Evolutionary conservation across 2,113 vertebrate genomes (phyloP).

Genomic region (Alligator mississippiensis): DNA sequence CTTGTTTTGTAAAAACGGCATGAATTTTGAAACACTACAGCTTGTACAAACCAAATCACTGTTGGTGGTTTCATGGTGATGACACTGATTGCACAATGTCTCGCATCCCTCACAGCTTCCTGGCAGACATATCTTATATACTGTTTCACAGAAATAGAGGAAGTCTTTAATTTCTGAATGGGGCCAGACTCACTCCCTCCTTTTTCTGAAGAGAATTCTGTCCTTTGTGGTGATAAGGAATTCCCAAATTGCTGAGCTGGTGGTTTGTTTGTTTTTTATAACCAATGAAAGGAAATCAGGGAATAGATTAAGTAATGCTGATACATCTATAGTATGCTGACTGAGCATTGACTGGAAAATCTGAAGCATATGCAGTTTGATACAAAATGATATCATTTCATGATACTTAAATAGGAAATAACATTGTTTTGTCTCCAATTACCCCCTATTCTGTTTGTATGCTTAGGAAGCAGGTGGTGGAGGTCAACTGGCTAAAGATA

Average conservation of each 20-base stretch:
- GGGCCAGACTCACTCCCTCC: not conserved
- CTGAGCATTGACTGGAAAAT: constrained; percentile 18
- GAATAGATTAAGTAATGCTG: not conserved
- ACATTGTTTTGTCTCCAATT: not conserved
- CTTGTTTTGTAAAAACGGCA: constrained; percentile 18
- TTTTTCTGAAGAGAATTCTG: not conserved
- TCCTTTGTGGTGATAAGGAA: not conserved
- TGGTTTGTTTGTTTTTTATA: not conserved
- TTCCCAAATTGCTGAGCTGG: not conserved
- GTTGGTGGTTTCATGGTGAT: not conserved
- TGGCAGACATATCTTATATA: not conserved
- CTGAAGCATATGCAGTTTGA: not conserved
- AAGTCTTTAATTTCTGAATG: not conserved
- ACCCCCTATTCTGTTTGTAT: not conserved
- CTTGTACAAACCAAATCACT: not conserved
- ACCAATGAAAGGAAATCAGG: not conserved
- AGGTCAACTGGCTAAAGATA: not conserved
- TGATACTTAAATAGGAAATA: not conserved
- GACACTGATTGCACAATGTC: not conserved
- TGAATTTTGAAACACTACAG: constrained; percentile 20
- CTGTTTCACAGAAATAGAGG: not conserved
- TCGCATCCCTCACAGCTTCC: not conserved
- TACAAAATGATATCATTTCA: not conserved
- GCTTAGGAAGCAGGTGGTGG: not conserved
- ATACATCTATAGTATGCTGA: not conserved